Percentiles rank a stretch among this genome's conserved stretches.
Evolutionary conservation across 2,113 vertebrate species (phyloP).

Genomic region (Lipotes vexillifer): DNA sequence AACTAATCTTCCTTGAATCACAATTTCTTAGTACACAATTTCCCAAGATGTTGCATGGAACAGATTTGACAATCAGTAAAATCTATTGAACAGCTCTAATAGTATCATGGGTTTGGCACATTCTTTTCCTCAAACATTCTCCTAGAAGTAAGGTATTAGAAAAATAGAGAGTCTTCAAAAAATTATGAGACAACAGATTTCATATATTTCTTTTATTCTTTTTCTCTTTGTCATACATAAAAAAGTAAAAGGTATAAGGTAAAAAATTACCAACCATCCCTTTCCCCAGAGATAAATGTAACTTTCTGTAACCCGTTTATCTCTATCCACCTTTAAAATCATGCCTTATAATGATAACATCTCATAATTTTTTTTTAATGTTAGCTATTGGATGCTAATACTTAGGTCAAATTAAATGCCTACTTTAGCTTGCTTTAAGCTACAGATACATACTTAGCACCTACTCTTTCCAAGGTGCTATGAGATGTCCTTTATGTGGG

Average conservation of each 20-base stretch:
- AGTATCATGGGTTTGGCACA: not conserved
- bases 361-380: not conserved
- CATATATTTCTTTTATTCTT: not conserved
- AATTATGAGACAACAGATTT: not conserved
- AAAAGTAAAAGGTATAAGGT: not conserved
- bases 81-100: not conserved
- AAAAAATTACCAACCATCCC: not conserved
- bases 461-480: not conserved
- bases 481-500: not conserved
- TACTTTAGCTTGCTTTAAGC: not conserved
- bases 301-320: not conserved
- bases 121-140: not conserved
- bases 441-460: not conserved
- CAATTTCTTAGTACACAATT: not conserved
- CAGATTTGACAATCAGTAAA: not conserved
- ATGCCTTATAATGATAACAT: not conserved
- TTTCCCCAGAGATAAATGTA: not conserved
- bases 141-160: not conserved
- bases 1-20: not conserved
- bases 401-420: not conserved
- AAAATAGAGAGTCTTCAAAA: not conserved
- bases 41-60: not conserved
- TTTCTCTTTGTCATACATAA: not conserved
- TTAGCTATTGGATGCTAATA: not conserved
- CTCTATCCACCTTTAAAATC: not conserved